Evolutionary conservation across 1,140 invertebrate genomes (phyloP).

Genomic region (Delia radicum): DNA sequence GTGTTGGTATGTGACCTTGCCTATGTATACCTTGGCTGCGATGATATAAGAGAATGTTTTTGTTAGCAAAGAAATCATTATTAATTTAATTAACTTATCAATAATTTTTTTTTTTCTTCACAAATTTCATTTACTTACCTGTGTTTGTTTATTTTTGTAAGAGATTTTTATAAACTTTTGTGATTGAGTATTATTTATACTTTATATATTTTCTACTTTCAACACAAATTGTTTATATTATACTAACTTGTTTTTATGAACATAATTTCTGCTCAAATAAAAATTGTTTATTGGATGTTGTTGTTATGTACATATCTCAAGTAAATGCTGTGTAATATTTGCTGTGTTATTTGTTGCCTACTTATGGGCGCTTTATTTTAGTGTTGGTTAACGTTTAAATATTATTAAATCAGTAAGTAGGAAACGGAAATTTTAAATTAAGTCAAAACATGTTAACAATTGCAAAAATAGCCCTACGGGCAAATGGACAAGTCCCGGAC

Average conservation of each 20-base stretch:
- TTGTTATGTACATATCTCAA: not conserved
- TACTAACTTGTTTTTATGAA: not conserved
- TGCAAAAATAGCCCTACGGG: too few species aligned
- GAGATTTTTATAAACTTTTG: not conserved
- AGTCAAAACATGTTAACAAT: too few species aligned
- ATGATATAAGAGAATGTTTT: not conserved
- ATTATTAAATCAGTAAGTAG: not conserved
- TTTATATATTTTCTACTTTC: not conserved
- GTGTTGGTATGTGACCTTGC: constrained; percentile 7
- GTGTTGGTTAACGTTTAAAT: constrained; percentile 10
- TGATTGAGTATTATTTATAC: not conserved
- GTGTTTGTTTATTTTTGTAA: not conserved
- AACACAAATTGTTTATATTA: not conserved
- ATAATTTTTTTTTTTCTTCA: not conserved
- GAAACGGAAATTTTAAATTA: constrained; percentile 1
- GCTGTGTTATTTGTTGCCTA: not conserved
- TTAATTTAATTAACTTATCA: not conserved
- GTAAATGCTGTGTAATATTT: not conserved
- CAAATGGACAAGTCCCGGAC: too few species aligned
- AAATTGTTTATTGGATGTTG: too few species aligned
- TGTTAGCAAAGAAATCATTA: not conserved
- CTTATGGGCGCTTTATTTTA: not conserved
- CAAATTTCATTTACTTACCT: not conserved
- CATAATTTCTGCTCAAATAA: too few species aligned
- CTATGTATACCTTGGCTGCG: not conserved